Conservation (phyloP, 2,797 vertebrate genomes). For the Pseudochirops corinnae region DNA sequence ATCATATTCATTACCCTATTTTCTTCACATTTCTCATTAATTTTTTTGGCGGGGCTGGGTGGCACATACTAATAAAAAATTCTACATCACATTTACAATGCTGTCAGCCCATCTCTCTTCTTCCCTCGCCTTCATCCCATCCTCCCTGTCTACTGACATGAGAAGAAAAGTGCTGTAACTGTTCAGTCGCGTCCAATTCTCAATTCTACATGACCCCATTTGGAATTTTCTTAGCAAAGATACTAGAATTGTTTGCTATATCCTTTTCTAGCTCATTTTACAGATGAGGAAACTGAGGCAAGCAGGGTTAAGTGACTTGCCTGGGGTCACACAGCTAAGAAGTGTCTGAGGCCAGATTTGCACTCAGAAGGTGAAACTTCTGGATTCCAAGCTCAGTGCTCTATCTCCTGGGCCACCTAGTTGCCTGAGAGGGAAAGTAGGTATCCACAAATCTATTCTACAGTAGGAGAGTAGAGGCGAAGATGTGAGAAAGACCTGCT, state of each 20-base stretch:
- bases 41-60: conserved; percentile 75
- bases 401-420: neutral
- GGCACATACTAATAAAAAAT: conserved; percentile 82
- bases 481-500: neutral
- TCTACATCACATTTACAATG: conserved; percentile 79
- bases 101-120: conserved; percentile 65
- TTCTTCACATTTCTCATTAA: conserved; percentile 82
- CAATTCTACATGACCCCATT: neutral
- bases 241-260: neutral
- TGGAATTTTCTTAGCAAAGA: neutral
- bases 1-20: conserved; percentile 83
- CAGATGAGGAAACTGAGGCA: neutral
- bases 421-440: neutral
- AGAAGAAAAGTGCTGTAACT: neutral
- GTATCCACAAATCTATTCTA: neutral
- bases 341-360: neutral
- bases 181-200: neutral
- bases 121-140: conserved; percentile 65
- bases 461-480: neutral
- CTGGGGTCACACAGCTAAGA: neutral
- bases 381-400: too few relatives aligned
- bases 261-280: neutral
- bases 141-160: neutral
- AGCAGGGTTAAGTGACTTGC: neutral
- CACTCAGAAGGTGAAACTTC: neutral